These are phyloP conservation scores for Andrena flavipes DNA, from an alignment of 2,888 invertebrate species.

Conservation along the genomic window DNA sequence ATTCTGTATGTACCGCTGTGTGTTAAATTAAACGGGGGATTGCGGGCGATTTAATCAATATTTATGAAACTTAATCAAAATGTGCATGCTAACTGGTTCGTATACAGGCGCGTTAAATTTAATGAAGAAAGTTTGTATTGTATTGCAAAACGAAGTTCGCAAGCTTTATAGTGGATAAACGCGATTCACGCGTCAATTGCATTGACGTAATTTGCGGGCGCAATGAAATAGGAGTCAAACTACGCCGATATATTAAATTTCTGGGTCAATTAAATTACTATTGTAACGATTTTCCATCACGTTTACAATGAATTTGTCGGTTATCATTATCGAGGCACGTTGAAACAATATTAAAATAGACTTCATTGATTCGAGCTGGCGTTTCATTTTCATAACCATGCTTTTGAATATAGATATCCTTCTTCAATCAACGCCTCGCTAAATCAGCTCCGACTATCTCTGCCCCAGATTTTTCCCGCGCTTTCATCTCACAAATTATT, in stretches of 20 bases:
- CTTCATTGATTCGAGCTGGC: constrained; percentile 10
- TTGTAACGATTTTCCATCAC: constrained; percentile 8
- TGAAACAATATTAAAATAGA: not conserved
- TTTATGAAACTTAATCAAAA: constrained; percentile 55
- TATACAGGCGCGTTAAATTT: constrained; percentile 51
- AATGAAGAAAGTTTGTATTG: constrained; percentile 42
- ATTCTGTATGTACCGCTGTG: not conserved
- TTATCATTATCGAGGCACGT: not conserved
- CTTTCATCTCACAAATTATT: not conserved
- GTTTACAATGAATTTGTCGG: constrained; percentile 21
- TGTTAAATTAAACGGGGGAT: constrained; percentile 29
- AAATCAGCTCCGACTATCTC: not conserved
- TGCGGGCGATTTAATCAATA: constrained; percentile 55
- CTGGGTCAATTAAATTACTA: constrained; percentile 21
- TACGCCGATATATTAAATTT: constrained; percentile 28
- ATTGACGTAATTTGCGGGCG: constrained; percentile 21
- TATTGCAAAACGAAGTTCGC: constrained; percentile 17
- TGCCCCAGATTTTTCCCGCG: not conserved
- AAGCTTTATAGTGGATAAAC: constrained; percentile 22
- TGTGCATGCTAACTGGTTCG: constrained; percentile 34
- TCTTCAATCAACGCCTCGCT: constrained; percentile 12
- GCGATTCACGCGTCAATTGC: constrained; percentile 2
- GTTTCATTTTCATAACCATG: not conserved
- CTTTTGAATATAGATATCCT: not conserved
- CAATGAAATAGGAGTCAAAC: constrained; percentile 15